A percentile compares a stretch with the other conserved stretches of the same genome.
These are phyloP conservation scores for Daphoenositta chrysoptera DNA, from an alignment of 2,113 vertebrate species.

Conservation along the genomic window DNA sequence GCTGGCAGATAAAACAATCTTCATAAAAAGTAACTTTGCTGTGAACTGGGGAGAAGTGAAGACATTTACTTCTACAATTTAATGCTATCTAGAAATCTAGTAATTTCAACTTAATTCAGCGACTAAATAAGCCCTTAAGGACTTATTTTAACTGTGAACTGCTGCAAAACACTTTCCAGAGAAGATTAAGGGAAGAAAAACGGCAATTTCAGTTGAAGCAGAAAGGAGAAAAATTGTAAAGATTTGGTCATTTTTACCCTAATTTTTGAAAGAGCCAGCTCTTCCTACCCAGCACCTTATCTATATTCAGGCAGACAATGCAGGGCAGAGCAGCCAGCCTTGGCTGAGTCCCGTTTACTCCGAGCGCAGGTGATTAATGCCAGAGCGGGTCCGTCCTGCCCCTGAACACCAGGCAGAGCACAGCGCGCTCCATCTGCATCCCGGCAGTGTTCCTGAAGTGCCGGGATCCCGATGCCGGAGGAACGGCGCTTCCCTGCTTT, in stretches of 20 bases:
- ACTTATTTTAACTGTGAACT: constrained; percentile 3
- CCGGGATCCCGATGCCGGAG: constrained; percentile 29
- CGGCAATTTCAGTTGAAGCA: not conserved
- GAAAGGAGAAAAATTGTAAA: not conserved
- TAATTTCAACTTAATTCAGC: constrained; percentile 8
- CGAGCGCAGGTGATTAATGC: constrained; percentile 72
- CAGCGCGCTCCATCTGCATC: constrained; percentile 56
- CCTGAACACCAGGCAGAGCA: constrained; percentile 46
- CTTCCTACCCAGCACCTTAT: not conserved
- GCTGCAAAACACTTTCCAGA: not conserved
- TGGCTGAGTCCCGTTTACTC: constrained; percentile 13
- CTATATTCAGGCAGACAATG: not conserved
- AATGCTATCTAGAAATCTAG: constrained; percentile 4
- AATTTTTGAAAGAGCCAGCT: not conserved
- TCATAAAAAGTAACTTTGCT: constrained; percentile 15
- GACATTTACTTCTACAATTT: not conserved
- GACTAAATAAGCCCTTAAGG: constrained; percentile 14
- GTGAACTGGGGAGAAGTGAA: not conserved
- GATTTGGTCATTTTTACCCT: not conserved
- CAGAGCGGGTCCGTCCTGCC: not conserved
- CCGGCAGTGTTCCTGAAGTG: constrained; percentile 61
- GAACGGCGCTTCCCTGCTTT: not conserved
- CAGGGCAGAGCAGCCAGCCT: not conserved
- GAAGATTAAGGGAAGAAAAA: constrained; percentile 3
- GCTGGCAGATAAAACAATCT: not conserved